Percentiles rank a stretch among this genome's conserved stretches.
phyloP scores from a whole-genome alignment of 2,797 vertebrate genomes.

The Squalus acanthias region DNA sequence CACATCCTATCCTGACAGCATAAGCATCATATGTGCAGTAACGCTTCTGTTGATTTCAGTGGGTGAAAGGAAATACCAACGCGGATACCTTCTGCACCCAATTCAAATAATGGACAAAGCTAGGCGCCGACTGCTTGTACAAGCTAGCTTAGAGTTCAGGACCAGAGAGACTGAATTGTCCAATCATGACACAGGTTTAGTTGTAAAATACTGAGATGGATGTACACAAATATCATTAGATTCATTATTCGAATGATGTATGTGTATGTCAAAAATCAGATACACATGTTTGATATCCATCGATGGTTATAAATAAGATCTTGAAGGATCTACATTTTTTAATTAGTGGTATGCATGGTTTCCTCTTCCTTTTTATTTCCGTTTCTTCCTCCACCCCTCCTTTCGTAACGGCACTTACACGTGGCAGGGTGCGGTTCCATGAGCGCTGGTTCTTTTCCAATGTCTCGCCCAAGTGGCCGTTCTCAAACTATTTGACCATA shows the following conservation, averaged over 20 bases:
- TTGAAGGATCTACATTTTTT: neutral
- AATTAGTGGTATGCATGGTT: neutral
- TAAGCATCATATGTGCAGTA: neutral
- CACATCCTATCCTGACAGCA: neutral
- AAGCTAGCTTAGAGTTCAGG: neutral
- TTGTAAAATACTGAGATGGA: neutral
- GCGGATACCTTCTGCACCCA: neutral
- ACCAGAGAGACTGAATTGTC: neutral
- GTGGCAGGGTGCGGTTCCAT: neutral
- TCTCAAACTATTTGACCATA: neutral
- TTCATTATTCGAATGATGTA: neutral
- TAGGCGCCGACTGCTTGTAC: neutral
- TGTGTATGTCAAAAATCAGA: neutral
- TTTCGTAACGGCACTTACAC: neutral
- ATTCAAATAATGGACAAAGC: neutral
- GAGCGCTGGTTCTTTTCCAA: neutral
- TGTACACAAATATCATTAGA: neutral
- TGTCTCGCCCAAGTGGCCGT: neutral
- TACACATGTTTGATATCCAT: neutral
- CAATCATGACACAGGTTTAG: neutral
- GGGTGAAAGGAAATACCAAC: neutral
- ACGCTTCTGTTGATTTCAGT: neutral
- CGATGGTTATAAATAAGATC: neutral
- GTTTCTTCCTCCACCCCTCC: neutral
- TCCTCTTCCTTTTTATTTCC: neutral